A percentile compares a stretch with the other conserved stretches of the same genome.
phyloP scores from a whole-genome alignment of 2,797 vertebrate species.

The Sebastes nivosus region DNA sequence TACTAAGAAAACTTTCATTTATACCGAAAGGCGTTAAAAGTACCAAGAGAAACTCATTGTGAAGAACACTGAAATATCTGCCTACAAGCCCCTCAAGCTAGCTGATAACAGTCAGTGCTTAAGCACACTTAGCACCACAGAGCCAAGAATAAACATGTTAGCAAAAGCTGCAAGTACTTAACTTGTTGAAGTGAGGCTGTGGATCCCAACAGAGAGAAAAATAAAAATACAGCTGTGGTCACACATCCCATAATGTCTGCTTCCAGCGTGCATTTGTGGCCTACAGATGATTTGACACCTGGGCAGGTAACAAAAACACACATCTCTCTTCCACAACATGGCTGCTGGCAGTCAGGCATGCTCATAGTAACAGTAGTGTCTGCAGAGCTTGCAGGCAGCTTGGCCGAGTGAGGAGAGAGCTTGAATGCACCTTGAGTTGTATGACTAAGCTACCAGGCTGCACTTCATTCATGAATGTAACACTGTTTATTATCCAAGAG shows the following conservation, averaged over 20 bases:
- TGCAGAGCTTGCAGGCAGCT: not conserved
- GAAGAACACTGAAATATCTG: not conserved
- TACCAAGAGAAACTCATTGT: slow-evolving; percentile 12
- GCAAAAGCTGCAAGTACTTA: not conserved
- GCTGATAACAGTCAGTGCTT: not conserved
- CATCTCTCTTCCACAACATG: not conserved
- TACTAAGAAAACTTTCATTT: not conserved
- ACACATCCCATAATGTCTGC: not conserved
- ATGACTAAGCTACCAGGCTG: not conserved
- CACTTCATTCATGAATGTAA: not conserved
- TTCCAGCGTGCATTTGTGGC: not conserved
- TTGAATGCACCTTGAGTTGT: not conserved
- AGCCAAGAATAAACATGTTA: slow-evolving; percentile 28
- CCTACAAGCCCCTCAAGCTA: not conserved
- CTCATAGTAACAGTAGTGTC: not conserved
- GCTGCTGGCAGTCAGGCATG: slow-evolving; percentile 4
- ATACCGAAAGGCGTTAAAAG: not conserved
- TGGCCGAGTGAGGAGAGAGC: not conserved
- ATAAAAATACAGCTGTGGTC: slow-evolving; percentile 1
- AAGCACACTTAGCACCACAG: not conserved
- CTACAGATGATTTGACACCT: not conserved
- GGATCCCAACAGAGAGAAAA: not conserved
- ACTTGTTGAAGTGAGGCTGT: not conserved
- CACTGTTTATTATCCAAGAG: not conserved
- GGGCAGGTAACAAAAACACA: not conserved